These are phyloP conservation scores for Itoplectis maculator DNA, from an alignment of 2,888 invertebrate genomes.

Conservation along the genomic window DNA sequence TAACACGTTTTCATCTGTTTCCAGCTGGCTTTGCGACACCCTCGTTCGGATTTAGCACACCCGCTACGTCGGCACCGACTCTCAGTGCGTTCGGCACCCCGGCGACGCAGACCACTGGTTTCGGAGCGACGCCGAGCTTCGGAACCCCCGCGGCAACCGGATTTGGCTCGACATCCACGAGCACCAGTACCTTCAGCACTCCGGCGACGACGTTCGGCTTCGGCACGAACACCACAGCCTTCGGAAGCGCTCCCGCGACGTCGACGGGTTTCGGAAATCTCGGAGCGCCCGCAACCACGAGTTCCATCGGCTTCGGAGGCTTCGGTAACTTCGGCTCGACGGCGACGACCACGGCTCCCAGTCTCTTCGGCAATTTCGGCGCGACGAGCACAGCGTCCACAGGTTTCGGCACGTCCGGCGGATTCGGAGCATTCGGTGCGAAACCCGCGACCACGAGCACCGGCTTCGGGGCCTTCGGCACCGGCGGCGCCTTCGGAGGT, in stretches of 20 bases:
- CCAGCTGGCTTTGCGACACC: conserved; percentile 85
- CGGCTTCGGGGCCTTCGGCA: conserved; percentile 84
- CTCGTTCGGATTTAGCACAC: conserved; percentile 83
- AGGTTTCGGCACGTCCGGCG: conserved; percentile 80
- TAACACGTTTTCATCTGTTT: conserved; percentile 26
- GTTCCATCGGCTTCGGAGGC: conserved; percentile 83
- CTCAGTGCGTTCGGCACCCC: conserved; percentile 85
- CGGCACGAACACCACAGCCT: conserved; percentile 84
- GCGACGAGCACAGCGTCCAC: conserved; percentile 82
- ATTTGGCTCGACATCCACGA: conserved; percentile 83
- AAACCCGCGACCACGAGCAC: conserved; percentile 85
- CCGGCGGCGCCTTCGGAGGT: conserved; percentile 74
- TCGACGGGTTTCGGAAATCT: conserved; percentile 74
- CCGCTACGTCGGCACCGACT: conserved; percentile 85
- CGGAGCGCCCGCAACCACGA: conserved; percentile 78
- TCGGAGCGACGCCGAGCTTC: conserved; percentile 85
- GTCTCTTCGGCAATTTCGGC: conserved; percentile 86
- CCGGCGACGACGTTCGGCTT: conserved; percentile 81
- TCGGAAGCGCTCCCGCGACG: conserved; percentile 84
- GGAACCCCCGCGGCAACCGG: conserved; percentile 85
- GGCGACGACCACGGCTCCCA: conserved; percentile 78
- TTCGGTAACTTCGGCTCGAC: conserved; percentile 78
- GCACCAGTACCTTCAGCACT: conserved; percentile 71
- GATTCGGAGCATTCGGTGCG: conserved; percentile 86
- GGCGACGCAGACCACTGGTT: conserved; percentile 81